These are phyloP conservation scores for Pterobdella sp. DNA, from an alignment of 2,888 invertebrate genomes.

Conservation along the genomic window DNA sequence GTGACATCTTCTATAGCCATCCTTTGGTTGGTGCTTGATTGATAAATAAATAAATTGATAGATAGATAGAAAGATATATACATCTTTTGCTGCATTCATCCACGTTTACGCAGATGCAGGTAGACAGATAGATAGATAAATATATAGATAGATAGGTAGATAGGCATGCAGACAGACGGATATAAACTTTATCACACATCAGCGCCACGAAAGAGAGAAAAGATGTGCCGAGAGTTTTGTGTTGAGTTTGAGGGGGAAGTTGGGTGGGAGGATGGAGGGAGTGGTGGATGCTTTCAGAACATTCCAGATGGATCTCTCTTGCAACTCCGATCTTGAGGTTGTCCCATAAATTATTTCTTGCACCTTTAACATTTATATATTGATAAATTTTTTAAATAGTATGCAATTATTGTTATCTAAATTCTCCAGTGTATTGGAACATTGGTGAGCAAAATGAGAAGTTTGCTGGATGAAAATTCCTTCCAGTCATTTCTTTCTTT, in stretches of 20 bases:
- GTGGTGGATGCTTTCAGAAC: background rate
- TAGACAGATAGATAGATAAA: background rate
- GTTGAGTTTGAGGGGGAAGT: background rate
- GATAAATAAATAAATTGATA: background rate
- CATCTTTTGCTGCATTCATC: too few species aligned
- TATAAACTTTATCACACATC: background rate
- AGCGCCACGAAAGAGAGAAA: background rate
- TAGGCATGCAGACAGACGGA: too few species aligned
- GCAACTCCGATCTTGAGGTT: background rate
- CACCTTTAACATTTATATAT: too few species aligned
- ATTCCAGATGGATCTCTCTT: background rate
- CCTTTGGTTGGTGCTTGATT: background rate
- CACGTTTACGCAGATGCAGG: too few species aligned
- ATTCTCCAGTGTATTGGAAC: too few species aligned
- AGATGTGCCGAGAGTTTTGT: background rate
- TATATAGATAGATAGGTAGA: background rate
- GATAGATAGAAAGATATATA: background rate
- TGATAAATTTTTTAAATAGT: too few species aligned
- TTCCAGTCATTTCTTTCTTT: conserved; percentile 6
- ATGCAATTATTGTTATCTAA: too few species aligned
- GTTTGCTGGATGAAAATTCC: too few species aligned
- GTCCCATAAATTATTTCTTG: too few species aligned
- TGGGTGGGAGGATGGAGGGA: background rate
- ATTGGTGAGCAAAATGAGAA: too few species aligned
- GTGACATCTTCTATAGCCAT: background rate